A percentile compares a stretch with the other conserved stretches of the same genome.
Conservation (phyloP, 2,113 vertebrate species). For the Pitta sordida region DNA sequence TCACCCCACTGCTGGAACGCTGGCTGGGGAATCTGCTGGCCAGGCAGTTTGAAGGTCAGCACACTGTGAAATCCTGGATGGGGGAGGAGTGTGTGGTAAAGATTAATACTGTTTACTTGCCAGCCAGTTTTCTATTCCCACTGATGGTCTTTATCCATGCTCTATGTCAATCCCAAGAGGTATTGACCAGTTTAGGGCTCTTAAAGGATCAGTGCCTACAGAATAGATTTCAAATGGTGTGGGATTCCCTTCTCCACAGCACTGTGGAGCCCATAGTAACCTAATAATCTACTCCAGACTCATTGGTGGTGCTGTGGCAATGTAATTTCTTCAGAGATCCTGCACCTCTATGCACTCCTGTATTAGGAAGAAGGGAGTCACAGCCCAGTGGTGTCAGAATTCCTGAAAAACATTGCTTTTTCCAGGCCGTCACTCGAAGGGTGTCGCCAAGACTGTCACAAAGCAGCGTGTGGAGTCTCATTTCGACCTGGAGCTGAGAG, state of each 20-base stretch:
- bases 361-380: background rate
- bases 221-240: background rate
- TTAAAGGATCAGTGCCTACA: background rate
- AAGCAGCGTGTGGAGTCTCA: conserved; percentile 99
- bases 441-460: conserved; percentile 96
- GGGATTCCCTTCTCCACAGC: background rate
- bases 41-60: conserved; percentile 96
- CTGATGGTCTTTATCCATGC: background rate
- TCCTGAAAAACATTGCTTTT: background rate
- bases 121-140: background rate
- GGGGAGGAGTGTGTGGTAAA: background rate
- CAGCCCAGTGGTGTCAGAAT: background rate
- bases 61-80: background rate
- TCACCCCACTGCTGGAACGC: conserved; percentile 93
- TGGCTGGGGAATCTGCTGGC: conserved; percentile 98
- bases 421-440: conserved; percentile 96
- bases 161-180: background rate
- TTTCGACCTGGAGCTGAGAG: conserved; percentile 96
- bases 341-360: rapidly evolving
- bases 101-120: background rate
- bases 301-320: background rate
- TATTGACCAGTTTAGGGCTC: background rate
- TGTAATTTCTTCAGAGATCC: background rate
- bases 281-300: background rate
- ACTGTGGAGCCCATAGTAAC: background rate